Evolutionary conservation across 2,113 vertebrate genomes (phyloP).

Genomic region (Cynoglossus semilaevis): DNA sequence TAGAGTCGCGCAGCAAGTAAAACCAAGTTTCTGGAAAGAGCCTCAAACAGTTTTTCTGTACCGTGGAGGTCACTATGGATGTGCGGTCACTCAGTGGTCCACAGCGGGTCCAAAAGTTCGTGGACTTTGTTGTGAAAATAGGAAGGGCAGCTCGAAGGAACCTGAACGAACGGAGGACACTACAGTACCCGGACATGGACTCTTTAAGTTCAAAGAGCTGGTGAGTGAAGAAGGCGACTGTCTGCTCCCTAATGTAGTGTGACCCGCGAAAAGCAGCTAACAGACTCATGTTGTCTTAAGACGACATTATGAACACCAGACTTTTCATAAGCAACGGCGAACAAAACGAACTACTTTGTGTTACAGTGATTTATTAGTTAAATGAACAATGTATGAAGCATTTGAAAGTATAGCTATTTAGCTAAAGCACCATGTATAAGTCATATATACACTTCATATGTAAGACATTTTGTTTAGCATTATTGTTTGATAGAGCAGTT

Average conservation of each 20-base stretch:
- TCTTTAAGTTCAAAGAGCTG: constrained; percentile 79
- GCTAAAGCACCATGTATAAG: no score
- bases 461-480: no score
- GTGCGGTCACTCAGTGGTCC: constrained; percentile 6
- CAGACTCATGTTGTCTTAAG: no score
- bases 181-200: constrained; percentile 54
- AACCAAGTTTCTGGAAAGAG: not conserved
- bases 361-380: no score
- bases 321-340: no score
- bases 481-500: no score
- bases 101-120: constrained; percentile 10
- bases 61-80: constrained; percentile 32
- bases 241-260: not conserved
- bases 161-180: constrained; percentile 13
- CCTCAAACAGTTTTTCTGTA: not conserved
- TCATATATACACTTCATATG: no score
- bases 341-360: no score
- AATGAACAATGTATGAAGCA: no score
- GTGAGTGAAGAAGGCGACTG: constrained; percentile 51
- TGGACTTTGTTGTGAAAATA: constrained; percentile 39
- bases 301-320: no score
- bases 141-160: not conserved
- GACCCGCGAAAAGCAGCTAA: no score
- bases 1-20: not conserved
- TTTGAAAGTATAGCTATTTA: no score